Conservation (phyloP, 2,797 vertebrate species). For the Tympanoctomys barrerae region DNA sequence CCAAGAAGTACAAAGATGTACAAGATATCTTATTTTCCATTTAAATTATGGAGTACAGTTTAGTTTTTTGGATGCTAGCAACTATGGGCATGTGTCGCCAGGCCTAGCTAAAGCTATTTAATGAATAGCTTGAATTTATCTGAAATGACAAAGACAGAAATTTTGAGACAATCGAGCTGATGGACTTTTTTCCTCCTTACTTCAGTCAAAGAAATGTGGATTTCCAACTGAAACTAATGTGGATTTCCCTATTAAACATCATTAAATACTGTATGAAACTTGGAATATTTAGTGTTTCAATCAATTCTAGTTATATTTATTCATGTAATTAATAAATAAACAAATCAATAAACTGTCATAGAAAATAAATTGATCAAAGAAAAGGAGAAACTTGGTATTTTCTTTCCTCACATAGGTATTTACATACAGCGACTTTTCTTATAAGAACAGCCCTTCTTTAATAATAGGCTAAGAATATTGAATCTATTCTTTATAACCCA, state of each 20-base stretch:
- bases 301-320: not conserved
- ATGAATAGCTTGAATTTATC: not conserved
- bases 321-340: not conserved
- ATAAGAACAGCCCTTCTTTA: not conserved
- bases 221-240: not conserved
- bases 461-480: slow-evolving; percentile 41
- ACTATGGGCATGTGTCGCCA: not conserved
- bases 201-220: not conserved
- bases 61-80: not conserved
- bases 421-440: not conserved
- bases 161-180: slow-evolving; percentile 26
- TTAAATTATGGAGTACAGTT: not conserved
- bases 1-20: not conserved
- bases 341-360: not conserved
- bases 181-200: not conserved
- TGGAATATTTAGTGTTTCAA: slow-evolving; percentile 10
- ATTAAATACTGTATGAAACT: not conserved
- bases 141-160: slow-evolving; percentile 34
- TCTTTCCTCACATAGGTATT: slow-evolving; percentile 14
- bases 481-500: not conserved
- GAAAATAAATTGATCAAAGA: slow-evolving; percentile 36
- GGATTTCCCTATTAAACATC: not conserved
- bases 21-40: not conserved
- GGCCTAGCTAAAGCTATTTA: not conserved
- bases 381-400: slow-evolving; percentile 18